Conservation (phyloP, 2,797 vertebrate species). For the Labeo calbasu region DNA sequence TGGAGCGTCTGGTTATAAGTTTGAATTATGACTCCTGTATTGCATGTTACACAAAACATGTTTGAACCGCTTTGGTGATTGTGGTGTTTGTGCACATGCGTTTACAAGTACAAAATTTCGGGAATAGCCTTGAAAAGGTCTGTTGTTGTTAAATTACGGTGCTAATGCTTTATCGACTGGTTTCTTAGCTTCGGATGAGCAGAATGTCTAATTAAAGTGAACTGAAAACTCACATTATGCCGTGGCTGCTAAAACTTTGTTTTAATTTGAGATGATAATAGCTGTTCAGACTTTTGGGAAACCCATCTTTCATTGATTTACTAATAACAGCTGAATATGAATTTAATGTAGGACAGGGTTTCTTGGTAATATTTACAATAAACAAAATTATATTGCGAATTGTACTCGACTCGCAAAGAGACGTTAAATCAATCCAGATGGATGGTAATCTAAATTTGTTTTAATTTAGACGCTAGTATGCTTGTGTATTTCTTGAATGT, state of each 20-base stretch:
- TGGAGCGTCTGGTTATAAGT: neutral
- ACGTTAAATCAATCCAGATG: conserved; percentile 1
- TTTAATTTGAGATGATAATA: conserved; percentile 1
- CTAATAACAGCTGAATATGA: neutral
- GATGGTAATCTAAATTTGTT: conserved; percentile 11
- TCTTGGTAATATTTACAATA: neutral
- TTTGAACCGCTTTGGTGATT: conserved; percentile 21
- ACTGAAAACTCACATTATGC: conserved; percentile 2
- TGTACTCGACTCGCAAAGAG: neutral
- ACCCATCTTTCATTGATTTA: neutral
- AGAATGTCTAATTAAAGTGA: conserved; percentile 8
- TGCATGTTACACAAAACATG: conserved; percentile 18
- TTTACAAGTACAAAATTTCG: neutral
- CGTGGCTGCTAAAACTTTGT: neutral
- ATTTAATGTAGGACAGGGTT: neutral
- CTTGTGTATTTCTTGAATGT: conserved; percentile 33
- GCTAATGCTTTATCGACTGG: conserved; percentile 12
- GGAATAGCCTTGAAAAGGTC: neutral
- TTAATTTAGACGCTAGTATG: conserved; percentile 15
- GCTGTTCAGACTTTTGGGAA: neutral
- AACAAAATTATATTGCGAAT: neutral
- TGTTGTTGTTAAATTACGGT: neutral
- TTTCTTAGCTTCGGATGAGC: conserved; percentile 16
- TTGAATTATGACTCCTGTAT: conserved; percentile 33
- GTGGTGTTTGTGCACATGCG: conserved; percentile 20